Evolutionary conservation across 2,113 vertebrate species (phyloP).

Genomic region (Cryptotis parvus): DNA sequence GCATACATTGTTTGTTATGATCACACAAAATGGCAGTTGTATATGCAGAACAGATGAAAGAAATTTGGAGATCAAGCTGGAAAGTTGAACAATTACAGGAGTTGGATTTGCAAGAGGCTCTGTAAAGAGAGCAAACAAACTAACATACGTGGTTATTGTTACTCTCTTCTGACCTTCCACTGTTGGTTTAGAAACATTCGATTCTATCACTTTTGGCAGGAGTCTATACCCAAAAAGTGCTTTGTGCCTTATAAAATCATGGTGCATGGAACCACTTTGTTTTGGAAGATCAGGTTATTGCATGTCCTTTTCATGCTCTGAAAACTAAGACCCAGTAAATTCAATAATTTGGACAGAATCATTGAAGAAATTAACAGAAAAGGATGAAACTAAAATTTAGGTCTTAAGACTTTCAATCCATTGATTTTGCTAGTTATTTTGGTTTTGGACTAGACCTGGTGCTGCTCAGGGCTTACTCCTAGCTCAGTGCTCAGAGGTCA

Average conservation of each 20-base stretch:
- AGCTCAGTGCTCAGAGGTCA: too few species aligned
- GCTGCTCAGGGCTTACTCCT: too few species aligned
- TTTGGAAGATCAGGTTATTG: neutral
- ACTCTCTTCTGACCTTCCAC: neutral
- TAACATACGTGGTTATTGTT: neutral
- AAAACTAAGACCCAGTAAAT: conserved; percentile 13
- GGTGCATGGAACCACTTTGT: neutral
- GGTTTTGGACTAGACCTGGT: too few species aligned
- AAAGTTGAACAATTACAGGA: neutral
- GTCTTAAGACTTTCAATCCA: neutral
- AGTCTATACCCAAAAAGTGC: neutral
- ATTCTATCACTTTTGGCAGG: neutral
- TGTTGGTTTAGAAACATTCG: conserved; percentile 41
- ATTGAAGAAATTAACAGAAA: conserved; percentile 40
- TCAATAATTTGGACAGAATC: conserved; percentile 33
- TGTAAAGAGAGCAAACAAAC: neutral
- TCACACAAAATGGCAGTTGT: neutral
- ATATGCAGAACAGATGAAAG: neutral
- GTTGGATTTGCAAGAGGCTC: conserved; percentile 36
- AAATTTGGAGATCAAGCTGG: conserved; percentile 18
- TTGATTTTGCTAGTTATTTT: neutral
- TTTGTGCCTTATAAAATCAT: neutral
- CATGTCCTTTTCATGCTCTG: neutral
- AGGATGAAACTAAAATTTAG: neutral
- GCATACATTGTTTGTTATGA: neutral